Base-by-base conservation (phyloP, 2,797 vertebrate species). In the Apogon talboti region DNA sequence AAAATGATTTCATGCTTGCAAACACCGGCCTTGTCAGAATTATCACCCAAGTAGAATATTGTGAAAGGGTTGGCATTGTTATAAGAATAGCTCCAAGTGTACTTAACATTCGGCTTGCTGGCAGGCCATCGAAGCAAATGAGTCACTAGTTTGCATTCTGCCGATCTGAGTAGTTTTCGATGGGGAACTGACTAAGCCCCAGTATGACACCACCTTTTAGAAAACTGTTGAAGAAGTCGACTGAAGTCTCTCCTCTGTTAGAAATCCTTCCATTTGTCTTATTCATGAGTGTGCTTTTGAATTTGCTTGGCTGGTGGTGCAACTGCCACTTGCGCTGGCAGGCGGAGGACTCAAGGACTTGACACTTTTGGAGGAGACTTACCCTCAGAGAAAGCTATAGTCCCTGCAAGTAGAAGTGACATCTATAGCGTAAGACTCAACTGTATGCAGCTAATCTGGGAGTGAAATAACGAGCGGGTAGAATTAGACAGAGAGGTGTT, bases 251-350 rank as follows among this genome's bases (percentile, higher is more conserved):
- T 68, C 65, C 64, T 48, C 51, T 57, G 67, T 64, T 74, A 55
- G 53, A 79, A 85, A 74, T 54, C 51, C 74, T 56, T 45, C 66
- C 63, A 72, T 80, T 86, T 86, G 81, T 83, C 79, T 81, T 78
- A 82, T 84, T 80, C 69, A 71, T 79, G 71, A 68, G 74, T 67
- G 63, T 68, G 64, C 57, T 55, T 87, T 78, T 79, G 65, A 86
- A 79, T 80, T 66, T 82, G 68, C 68, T 78, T 66, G 73, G 71
- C 56, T 76, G 62, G 45, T 59, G 70, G 71, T 81, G 76, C 77
- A 37, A 48, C 73, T 43, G 76, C 67, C 49, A 56, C 68, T 75
- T 54, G 4, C 43, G n/a, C 73, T 58, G 66, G 66, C 63, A 64
- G 71, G n/a, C 49, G 4, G 55, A 50, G 47, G 58, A 75, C 72